Percentiles rank a stretch among this genome's conserved stretches.
phyloP scores from a whole-genome alignment of 2,113 vertebrate species.

The Carollia perspicillata region DNA sequence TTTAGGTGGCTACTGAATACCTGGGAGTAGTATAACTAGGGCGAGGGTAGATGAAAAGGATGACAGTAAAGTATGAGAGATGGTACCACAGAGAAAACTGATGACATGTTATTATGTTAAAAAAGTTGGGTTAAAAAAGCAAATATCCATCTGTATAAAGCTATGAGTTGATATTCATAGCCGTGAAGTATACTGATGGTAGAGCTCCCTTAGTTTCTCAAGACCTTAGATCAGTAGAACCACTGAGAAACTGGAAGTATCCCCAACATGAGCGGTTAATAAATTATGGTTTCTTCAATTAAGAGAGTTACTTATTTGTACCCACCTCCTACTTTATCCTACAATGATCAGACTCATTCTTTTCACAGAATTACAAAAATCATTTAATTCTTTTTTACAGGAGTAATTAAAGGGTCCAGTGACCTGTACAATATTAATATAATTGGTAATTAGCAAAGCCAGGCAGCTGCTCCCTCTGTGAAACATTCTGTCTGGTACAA shows the following conservation, averaged over 20 bases:
- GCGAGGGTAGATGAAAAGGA: background rate
- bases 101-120: background rate
- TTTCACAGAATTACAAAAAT: background rate
- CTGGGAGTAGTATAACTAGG: background rate
- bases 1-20: background rate
- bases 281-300: constrained; percentile 3
- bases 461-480: background rate
- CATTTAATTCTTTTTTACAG: constrained; percentile 34
- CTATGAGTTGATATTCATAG: background rate
- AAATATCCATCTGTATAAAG: background rate
- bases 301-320: constrained; percentile 11
- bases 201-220: background rate
- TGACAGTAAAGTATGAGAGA: background rate
- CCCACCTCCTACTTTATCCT: background rate
- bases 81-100: background rate
- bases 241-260: background rate
- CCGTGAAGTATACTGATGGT: background rate
- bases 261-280: background rate
- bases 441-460: background rate
- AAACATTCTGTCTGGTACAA: background rate
- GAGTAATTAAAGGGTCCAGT: background rate
- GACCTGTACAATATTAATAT: background rate
- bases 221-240: background rate
- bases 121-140: background rate
- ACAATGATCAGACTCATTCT: background rate